Percentiles rank a stretch among this genome's conserved stretches.
phyloP scores from a whole-genome alignment of 2,113 vertebrate species.

The Myodes glareolus region DNA sequence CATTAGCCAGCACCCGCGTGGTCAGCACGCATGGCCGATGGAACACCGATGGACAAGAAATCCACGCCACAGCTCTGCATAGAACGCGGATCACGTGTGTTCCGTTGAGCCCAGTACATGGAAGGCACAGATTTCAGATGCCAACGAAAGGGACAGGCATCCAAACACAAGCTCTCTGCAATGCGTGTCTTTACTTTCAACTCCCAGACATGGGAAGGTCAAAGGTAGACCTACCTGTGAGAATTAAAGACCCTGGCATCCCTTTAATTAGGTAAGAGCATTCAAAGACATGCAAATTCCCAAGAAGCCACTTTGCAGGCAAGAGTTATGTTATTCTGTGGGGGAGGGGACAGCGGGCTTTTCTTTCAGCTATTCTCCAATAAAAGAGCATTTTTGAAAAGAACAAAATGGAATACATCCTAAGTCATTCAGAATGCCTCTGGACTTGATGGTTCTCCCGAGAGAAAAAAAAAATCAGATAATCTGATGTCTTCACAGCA shows the following conservation, averaged over 20 bases:
- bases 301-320: slow-evolving; percentile 84
- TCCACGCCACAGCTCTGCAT: neutral
- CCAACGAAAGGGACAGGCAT: slow-evolving; percentile 51
- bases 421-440: slow-evolving; percentile 80
- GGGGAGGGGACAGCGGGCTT: neutral
- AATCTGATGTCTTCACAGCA: slow-evolving; percentile 83
- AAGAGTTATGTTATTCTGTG: slow-evolving; percentile 72
- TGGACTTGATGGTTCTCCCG: slow-evolving; percentile 80
- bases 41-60: slow-evolving; percentile 46
- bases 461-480: slow-evolving; percentile 82
- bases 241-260: slow-evolving; percentile 84
- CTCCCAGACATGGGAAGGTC: slow-evolving; percentile 80
- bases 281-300: slow-evolving; percentile 87
- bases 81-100: neutral
- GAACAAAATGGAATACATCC: slow-evolving; percentile 79
- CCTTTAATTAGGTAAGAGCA: slow-evolving; percentile 87
- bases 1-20: slow-evolving; percentile 61
- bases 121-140: slow-evolving; percentile 19
- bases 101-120: neutral
- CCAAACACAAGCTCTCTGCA: slow-evolving; percentile 72
- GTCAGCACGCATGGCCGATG: neutral
- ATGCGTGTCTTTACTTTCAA: slow-evolving; percentile 82
- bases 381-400: slow-evolving; percentile 76
- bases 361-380: slow-evolving; percentile 50
- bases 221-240: slow-evolving; percentile 84